phyloP scores from a whole-genome alignment of 2,888 invertebrate genomes.

The Tuberolachnus salignus region DNA sequence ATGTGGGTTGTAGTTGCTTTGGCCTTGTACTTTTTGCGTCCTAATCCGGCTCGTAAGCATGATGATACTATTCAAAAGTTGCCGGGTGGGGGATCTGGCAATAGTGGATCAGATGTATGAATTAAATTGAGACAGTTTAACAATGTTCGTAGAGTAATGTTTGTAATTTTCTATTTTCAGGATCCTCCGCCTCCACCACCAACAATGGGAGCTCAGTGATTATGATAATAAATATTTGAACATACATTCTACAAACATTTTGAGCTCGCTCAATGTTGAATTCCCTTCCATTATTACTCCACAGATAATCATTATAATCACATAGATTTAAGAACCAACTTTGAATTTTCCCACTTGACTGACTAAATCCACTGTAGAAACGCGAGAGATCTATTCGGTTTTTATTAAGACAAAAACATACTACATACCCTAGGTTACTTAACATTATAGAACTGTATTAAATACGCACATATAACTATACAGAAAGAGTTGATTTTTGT shows the following conservation, averaged over 20 bases:
- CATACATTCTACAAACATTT: conserved; percentile 47
- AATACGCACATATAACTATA: conserved; percentile 5
- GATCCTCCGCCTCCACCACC: conserved; percentile 44
- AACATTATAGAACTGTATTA: background rate
- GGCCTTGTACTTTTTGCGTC: conserved; percentile 59
- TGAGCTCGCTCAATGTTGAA: conserved; percentile 45
- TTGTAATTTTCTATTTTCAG: conserved; percentile 36
- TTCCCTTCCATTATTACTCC: conserved; percentile 54
- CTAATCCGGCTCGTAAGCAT: conserved; percentile 38
- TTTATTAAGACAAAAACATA: conserved; percentile 7
- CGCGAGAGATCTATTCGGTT: background rate
- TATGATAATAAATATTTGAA: background rate
- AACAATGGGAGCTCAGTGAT: conserved; percentile 46
- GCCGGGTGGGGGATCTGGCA: conserved; percentile 34
- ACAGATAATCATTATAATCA: conserved; percentile 50
- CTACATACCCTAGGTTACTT: conserved; percentile 6
- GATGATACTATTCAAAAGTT: conserved; percentile 45
- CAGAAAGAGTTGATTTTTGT: background rate
- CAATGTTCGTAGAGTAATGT: background rate
- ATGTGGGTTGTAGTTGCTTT: conserved; percentile 59
- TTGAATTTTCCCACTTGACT: conserved; percentile 40
- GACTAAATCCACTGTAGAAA: conserved; percentile 5
- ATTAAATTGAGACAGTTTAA: background rate
- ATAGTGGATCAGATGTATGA: conserved; percentile 44
- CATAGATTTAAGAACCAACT: conserved; percentile 36